Conservation (phyloP, 2,797 vertebrate species). For the Limosa lapponica region DNA sequence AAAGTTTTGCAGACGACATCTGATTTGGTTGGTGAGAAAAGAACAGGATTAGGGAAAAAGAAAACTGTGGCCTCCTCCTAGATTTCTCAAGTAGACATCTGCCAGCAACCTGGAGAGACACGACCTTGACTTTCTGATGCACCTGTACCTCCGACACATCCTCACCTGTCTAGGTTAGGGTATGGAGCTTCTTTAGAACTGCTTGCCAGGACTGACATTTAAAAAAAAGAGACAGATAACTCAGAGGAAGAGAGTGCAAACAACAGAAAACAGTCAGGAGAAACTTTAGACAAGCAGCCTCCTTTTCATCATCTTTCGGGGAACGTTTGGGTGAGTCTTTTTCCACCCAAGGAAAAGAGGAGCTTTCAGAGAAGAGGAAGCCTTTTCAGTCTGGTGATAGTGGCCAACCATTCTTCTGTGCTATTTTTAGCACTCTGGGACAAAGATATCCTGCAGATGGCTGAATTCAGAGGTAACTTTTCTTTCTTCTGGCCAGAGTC, state of each 20-base stretch:
- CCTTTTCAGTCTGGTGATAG: neutral
- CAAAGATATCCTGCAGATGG: neutral
- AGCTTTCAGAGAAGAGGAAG: neutral
- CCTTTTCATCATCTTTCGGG: neutral
- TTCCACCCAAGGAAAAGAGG: neutral
- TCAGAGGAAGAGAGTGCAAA: neutral
- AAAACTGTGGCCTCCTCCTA: neutral
- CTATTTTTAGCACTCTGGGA: conserved; percentile 1
- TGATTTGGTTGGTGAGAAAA: neutral
- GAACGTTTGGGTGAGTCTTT: neutral
- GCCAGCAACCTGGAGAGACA: neutral
- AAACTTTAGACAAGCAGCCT: neutral
- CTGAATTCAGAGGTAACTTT: neutral
- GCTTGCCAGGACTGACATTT: neutral
- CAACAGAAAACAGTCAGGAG: neutral
- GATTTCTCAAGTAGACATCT: neutral
- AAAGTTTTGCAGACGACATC: neutral
- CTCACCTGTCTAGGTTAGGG: neutral
- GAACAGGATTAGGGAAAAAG: neutral
- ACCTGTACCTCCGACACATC: neutral
- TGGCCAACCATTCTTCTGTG: neutral
- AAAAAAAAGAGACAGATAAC: neutral
- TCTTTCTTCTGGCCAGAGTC: neutral
- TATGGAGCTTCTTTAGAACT: neutral
- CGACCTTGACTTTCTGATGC: neutral